Percentiles rank a stretch among this genome's conserved stretches.
Evolutionary conservation across 2,888 invertebrate species (phyloP).

Genomic region (Dioctria rufipes): DNA sequence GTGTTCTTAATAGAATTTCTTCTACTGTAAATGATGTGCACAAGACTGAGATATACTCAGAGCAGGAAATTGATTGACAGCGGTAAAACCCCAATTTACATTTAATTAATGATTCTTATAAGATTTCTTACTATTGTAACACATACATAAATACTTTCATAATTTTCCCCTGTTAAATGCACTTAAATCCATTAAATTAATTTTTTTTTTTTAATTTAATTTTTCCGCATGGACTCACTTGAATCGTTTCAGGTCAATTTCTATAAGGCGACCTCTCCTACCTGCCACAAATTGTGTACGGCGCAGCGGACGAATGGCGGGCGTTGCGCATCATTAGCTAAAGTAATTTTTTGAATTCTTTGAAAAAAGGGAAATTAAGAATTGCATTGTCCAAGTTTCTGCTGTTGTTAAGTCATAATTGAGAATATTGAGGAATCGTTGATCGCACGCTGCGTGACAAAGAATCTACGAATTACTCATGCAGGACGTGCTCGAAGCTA

Average conservation of each 20-base stretch:
- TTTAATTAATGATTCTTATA: not conserved
- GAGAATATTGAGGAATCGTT: not conserved
- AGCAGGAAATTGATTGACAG: not conserved
- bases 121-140: not conserved
- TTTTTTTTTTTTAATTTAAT: not conserved
- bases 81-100: not conserved
- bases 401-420: not conserved
- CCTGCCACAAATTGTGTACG: not conserved
- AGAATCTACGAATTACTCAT: not conserved
- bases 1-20: too few species aligned
- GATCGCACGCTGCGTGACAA: not conserved
- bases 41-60: not conserved
- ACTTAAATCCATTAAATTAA: not conserved
- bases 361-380: not conserved
- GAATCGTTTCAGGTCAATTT: not conserved
- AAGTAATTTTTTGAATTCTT: not conserved
- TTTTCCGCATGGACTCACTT: not conserved
- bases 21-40: too few species aligned
- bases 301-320: not conserved
- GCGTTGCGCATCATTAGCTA: not conserved
- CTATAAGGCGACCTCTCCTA: not conserved
- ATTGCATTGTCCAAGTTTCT: slow-evolving; percentile 8
- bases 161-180: not conserved
- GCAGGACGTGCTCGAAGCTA: not conserved
- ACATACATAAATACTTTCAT: not conserved